Base-by-base conservation (phyloP, 1,140 invertebrate genomes). In the Zaprionus taronus region DNA sequence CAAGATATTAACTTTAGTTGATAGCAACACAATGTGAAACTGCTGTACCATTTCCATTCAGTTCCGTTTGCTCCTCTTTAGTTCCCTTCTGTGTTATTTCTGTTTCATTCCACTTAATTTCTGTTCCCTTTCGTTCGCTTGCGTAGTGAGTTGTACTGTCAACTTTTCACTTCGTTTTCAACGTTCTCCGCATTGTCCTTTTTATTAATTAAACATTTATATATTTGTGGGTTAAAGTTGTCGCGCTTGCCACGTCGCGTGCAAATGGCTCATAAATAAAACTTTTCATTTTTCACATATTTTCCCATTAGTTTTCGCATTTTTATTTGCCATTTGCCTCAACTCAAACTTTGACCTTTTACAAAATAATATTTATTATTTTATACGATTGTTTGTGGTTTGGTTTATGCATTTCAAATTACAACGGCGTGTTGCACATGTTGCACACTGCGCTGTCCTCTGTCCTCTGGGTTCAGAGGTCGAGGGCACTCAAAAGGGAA, bases 201-300 rank as follows among this genome's bases (percentile, higher is more conserved):
- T 72, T 72, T 66, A 76, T 72, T 66, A 72, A 77, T 79, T 79
- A 77, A 72, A 64, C 66, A 79, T 79, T 77, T 63, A 79, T 63
- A 79, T 79, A 63, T 51, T 38, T 53, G 53, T 38, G 62, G 68
- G 63, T 77, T 76, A 68, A 79, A 70, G 60, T 72, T 77, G 69
- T 55, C 68, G 57, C 69, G 56, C 69, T 66, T 72, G 62, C 20
- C 38, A 64, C 51, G 62, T 77, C 36, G 51, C 74, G 69, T 68
- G 74, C 47, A 62, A 77, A 77, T 72, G 61, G 69, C 57, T 67
- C 70, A 77, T 77, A 77, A 77, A 77, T 77, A 77, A 77, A 73
- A 67, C 62, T 72, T 62, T 47, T 47, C 7, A 47, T 17, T 47
- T 44, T 20, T 47, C n/a, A n/a, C n/a, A n/a, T 4, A 9, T 17